phyloP scores from a whole-genome alignment of 2,888 invertebrate species.

The Pollenia labialis region DNA sequence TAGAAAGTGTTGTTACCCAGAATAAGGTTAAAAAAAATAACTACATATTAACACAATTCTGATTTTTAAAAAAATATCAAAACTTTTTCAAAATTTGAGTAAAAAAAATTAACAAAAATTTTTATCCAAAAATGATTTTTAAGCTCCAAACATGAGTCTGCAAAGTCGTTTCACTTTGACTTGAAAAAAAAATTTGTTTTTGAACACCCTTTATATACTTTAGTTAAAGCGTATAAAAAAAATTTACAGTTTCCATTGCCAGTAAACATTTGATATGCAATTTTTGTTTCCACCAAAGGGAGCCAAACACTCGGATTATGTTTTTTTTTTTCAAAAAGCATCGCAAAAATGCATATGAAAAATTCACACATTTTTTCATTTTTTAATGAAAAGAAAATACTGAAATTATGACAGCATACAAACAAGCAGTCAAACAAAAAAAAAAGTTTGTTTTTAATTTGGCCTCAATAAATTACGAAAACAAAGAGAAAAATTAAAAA shows the following conservation, averaged over 20 bases:
- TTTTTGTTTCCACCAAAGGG: conserved; percentile 31
- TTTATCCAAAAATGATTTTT: too few species aligned
- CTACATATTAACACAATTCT: too few species aligned
- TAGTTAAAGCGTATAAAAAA: not conserved
- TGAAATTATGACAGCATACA: conserved; percentile 20
- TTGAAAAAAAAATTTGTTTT: not conserved
- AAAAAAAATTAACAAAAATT: too few species aligned
- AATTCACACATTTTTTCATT: conserved; percentile 17
- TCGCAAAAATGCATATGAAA: not conserved
- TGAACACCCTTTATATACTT: not conserved
- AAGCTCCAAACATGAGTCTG: too few species aligned
- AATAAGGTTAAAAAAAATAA: too few species aligned
- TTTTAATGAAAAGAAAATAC: conserved; percentile 26
- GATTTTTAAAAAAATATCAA: too few species aligned
- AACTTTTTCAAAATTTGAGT: too few species aligned
- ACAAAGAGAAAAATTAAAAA: not conserved
- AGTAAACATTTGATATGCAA: conserved; percentile 43
- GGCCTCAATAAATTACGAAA: conserved; percentile 4
- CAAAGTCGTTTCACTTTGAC: too few species aligned
- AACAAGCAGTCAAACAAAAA: not conserved
- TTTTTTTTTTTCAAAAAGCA: conserved; percentile 24
- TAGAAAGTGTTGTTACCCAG: too few species aligned
- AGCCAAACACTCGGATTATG: conserved; percentile 35
- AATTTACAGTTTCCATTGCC: conserved; percentile 28
- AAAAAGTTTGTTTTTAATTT: conserved; percentile 1